Conservation (phyloP, 2,888 invertebrate genomes). For the Ametastegia equiseti region DNA sequence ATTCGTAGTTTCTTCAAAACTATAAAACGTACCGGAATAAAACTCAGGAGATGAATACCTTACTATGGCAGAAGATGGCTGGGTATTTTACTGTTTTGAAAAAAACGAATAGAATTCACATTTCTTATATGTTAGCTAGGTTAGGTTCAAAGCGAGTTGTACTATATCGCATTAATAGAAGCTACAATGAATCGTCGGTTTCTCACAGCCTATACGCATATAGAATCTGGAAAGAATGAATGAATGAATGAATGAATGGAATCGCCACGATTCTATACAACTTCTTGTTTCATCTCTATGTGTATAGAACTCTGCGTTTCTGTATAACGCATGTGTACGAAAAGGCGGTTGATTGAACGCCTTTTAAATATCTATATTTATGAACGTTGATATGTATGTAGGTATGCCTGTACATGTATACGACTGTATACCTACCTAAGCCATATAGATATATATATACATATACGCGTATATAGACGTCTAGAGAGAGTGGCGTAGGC, state of each 20-base stretch:
- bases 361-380: neutral
- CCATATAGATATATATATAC: neutral
- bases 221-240: too few species aligned
- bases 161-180: neutral
- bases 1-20: too few species aligned
- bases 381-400: neutral
- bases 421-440: neutral
- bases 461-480: too few species aligned
- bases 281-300: neutral
- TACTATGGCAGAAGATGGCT: too few species aligned
- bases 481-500: slow-evolving; percentile 42
- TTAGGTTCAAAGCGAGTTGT: neutral
- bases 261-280: neutral
- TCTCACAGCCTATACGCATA: neutral
- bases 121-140: neutral
- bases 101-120: too few species aligned
- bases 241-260: neutral
- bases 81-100: too few species aligned
- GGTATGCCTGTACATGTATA: neutral
- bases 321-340: neutral
- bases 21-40: too few species aligned
- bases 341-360: neutral
- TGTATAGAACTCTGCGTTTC: neutral
- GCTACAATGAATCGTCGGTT: neutral
- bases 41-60: too few species aligned